Percentiles rank a stretch among this genome's conserved stretches.
phyloP scores from a whole-genome alignment of 64 coral and sea anemone genomes.

The Montipora foliosa region DNA sequence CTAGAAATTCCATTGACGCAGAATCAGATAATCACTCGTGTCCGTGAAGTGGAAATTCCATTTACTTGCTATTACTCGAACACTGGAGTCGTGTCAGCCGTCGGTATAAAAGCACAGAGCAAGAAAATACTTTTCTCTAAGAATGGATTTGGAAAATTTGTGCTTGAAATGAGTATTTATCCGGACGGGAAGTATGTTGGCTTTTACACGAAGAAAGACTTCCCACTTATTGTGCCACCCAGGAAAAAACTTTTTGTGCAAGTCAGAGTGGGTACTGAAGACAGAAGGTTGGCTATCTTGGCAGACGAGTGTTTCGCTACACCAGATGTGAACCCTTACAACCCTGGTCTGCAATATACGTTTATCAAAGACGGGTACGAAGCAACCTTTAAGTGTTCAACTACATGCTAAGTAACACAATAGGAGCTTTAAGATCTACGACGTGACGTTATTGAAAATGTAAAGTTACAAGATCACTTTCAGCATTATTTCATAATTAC shows the following conservation, averaged over 20 bases:
- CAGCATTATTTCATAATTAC: too few species aligned
- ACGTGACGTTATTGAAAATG: too few species aligned
- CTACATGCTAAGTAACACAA: neutral
- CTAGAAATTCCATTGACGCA: constrained; percentile 38
- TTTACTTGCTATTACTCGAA: constrained; percentile 69
- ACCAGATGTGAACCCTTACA: neutral
- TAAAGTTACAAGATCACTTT: too few species aligned
- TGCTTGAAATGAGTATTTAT: constrained; percentile 6
- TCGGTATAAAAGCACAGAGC: constrained; percentile 30
- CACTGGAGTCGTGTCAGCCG: constrained; percentile 52
- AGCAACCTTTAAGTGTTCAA: neutral
- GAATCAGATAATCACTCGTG: constrained; percentile 41
- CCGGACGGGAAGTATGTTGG: neutral
- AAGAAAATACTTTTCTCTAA: constrained; percentile 50
- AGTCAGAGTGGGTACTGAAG: neutral
- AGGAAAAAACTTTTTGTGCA: neutral
- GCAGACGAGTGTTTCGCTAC: constrained; percentile 6
- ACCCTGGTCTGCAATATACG: neutral
- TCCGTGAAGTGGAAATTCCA: constrained; percentile 66
- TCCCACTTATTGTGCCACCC: neutral
- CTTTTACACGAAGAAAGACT: neutral
- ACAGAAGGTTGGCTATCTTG: neutral
- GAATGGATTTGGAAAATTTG: constrained; percentile 1
- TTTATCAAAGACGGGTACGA: constrained; percentile 38
- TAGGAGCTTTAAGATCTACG: too few species aligned